Evolutionary conservation across 1,140 invertebrate genomes (phyloP).

Genomic region (Chlorops oryzae): DNA sequence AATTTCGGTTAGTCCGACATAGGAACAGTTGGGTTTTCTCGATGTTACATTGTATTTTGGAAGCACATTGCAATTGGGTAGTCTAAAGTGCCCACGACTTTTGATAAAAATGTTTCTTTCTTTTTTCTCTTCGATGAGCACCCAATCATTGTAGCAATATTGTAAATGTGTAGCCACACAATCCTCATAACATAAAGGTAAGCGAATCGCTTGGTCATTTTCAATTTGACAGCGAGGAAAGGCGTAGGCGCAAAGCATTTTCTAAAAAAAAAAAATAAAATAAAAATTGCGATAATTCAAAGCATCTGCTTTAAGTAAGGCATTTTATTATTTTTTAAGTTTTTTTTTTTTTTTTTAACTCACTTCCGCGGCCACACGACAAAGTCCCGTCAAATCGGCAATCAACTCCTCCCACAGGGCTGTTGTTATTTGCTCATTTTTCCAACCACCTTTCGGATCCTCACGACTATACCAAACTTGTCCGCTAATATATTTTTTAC

Average conservation of each 20-base stretch:
- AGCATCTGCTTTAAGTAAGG: neutral
- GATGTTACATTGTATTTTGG: slow-evolving; percentile 60
- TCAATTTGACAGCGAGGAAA: slow-evolving; percentile 78
- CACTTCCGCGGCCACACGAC: slow-evolving; percentile 77
- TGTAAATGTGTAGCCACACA: slow-evolving; percentile 83
- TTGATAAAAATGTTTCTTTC: slow-evolving; percentile 68
- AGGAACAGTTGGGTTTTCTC: slow-evolving; percentile 64
- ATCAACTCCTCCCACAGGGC: slow-evolving; percentile 83
- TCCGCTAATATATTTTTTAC: slow-evolving; percentile 69
- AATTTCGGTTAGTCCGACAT: slow-evolving; percentile 76
- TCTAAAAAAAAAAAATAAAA: slow-evolving; percentile 48
- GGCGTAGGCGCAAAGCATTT: slow-evolving; percentile 83
- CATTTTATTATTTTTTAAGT: neutral
- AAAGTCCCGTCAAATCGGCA: slow-evolving; percentile 68
- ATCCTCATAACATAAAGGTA: slow-evolving; percentile 85
- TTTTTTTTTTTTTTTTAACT: slow-evolving; percentile 6
- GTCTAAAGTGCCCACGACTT: slow-evolving; percentile 76
- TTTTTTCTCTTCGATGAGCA: slow-evolving; percentile 82
- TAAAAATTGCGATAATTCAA: neutral
- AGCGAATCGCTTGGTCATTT: slow-evolving; percentile 51
- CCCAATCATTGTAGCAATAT: slow-evolving; percentile 91
- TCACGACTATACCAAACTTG: slow-evolving; percentile 75
- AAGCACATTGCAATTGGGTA: slow-evolving; percentile 78
- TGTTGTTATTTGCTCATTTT: slow-evolving; percentile 78
- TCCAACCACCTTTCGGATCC: slow-evolving; percentile 62